Percentiles rank a stretch among this genome's conserved stretches.
Conservation (phyloP, 1,140 invertebrate species). For the Cepaea nemoralis region DNA sequence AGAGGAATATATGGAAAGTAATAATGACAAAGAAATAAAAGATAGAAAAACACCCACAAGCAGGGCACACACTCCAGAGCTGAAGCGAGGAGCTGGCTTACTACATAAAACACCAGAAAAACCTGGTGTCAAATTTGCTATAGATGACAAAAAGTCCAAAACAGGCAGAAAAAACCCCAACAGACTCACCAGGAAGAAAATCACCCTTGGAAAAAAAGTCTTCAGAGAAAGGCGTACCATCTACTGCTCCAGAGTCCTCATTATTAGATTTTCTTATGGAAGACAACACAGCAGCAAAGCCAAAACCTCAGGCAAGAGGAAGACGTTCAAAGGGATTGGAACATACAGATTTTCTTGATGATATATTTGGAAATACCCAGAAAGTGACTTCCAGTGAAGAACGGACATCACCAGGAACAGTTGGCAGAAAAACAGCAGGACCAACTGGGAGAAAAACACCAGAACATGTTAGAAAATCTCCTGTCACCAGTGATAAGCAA, state of each 20-base stretch:
- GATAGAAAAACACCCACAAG: neutral
- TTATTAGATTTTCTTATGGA: slow-evolving; percentile 52
- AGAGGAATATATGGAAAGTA: neutral
- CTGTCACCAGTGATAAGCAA: neutral
- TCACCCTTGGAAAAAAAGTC: slow-evolving; percentile 18
- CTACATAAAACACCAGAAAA: neutral
- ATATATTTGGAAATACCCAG: neutral
- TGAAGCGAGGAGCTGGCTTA: neutral
- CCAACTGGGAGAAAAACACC: neutral
- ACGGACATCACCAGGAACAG: neutral
- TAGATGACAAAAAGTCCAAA: slow-evolving; percentile 38
- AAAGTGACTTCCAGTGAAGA: neutral
- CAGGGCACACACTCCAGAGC: neutral
- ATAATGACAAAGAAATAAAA: neutral
- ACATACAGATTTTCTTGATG: slow-evolving; percentile 7
- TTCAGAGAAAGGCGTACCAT: slow-evolving; percentile 34
- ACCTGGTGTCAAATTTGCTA: neutral
- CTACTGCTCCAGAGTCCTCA: slow-evolving; percentile 25
- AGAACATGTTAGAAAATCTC: neutral
- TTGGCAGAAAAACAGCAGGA: neutral
- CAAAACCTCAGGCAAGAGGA: slow-evolving; percentile 23
- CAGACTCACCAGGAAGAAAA: slow-evolving; percentile 25
- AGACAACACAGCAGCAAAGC: slow-evolving; percentile 25
- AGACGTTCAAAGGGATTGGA: neutral
- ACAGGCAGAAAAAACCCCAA: slow-evolving; percentile 39